phyloP scores from a whole-genome alignment of 2,888 invertebrate species.

The Drosophila siamana region DNA sequence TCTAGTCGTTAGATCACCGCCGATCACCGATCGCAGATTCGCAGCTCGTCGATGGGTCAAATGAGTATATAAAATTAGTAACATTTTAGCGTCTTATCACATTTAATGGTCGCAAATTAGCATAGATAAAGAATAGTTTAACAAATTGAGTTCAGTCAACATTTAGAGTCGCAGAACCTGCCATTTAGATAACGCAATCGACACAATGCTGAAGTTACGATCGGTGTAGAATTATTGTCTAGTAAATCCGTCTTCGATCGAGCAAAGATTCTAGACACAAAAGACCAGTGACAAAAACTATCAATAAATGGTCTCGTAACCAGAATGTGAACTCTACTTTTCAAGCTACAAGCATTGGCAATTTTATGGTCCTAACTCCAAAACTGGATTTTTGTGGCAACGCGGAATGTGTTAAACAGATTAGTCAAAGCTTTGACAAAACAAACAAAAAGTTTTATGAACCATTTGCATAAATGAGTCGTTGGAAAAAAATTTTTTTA shows the following conservation, averaged over 20 bases:
- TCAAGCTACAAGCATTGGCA: constrained; percentile 31
- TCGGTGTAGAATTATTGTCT: not conserved
- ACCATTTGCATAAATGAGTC: constrained; percentile 65
- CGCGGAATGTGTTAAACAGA: constrained; percentile 67
- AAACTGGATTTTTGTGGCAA: constrained; percentile 32
- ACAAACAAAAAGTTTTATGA: constrained; percentile 57
- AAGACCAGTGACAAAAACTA: constrained; percentile 4
- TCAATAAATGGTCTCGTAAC: constrained; percentile 20
- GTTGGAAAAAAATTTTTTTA: constrained; percentile 46
- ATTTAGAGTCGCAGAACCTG: constrained; percentile 32
- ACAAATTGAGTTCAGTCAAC: constrained; percentile 59
- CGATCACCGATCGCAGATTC: not conserved
- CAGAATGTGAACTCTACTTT: constrained; percentile 37
- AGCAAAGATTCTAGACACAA: not conserved
- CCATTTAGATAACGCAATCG: constrained; percentile 39
- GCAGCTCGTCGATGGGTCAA: constrained; percentile 24
- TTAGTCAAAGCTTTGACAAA: constrained; percentile 47
- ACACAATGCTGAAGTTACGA: not conserved
- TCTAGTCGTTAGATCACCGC: constrained; percentile 21
- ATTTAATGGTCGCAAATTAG: constrained; percentile 19
- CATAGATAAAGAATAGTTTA: constrained; percentile 32
- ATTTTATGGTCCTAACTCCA: constrained; percentile 46
- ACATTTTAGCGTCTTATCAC: constrained; percentile 7
- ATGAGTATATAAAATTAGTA: constrained; percentile 35
- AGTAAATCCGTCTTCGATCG: not conserved